A percentile compares a stretch with the other conserved stretches of the same genome.
phyloP scores from a whole-genome alignment of 2,797 vertebrate genomes.

The Lutra lutra region DNA sequence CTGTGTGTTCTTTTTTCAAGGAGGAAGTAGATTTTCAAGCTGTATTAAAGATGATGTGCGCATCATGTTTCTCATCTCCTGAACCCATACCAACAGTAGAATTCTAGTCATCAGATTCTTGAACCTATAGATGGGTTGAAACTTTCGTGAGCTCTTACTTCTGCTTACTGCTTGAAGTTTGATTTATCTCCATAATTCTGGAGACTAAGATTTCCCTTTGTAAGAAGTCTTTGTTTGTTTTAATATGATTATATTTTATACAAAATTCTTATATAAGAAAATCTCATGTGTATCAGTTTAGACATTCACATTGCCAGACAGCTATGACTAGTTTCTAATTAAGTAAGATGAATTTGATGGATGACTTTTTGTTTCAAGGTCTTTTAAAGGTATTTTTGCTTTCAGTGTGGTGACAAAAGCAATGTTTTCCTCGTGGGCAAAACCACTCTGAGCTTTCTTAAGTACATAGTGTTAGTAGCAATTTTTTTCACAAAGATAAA shows the following conservation, averaged over 20 bases:
- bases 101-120: not conserved
- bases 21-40: not conserved
- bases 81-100: not conserved
- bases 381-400: conserved; percentile 33
- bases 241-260: not conserved
- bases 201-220: not conserved
- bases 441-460: conserved; percentile 8
- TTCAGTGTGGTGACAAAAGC: conserved; percentile 20
- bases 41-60: not conserved
- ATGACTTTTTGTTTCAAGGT: not conserved
- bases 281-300: not conserved
- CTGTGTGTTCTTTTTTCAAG: not conserved
- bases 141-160: not conserved
- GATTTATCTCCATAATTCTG: not conserved
- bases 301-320: not conserved
- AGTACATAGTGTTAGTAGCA: not conserved
- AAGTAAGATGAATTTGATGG: not conserved
- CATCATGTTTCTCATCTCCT: not conserved
- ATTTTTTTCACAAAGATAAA: conserved; percentile 29
- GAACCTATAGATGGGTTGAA: not conserved
- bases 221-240: not conserved
- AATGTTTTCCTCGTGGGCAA: conserved; percentile 24
- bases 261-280: not conserved
- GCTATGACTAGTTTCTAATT: not conserved
- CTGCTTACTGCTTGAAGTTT: not conserved